These are phyloP conservation scores for Oophaga sylvatica DNA, from an alignment of 2,797 vertebrate species.

Conservation along the genomic window DNA sequence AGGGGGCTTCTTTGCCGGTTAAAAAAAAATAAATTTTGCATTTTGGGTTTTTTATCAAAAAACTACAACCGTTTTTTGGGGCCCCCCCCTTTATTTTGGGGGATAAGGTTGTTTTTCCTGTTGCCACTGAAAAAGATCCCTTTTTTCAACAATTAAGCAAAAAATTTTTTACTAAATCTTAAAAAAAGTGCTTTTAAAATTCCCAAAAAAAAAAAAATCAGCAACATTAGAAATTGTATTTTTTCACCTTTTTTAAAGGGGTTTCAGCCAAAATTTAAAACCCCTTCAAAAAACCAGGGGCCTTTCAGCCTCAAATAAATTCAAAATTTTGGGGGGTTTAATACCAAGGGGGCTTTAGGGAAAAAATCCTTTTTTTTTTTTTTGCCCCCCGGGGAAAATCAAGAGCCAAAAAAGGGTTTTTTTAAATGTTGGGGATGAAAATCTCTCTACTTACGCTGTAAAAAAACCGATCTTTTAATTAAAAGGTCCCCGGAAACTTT, in stretches of 20 bases:
- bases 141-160: not conserved
- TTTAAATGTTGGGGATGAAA: constrained; percentile 60
- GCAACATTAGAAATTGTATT: constrained; percentile 22
- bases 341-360: constrained; percentile 18
- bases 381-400: constrained; percentile 38
- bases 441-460: constrained; percentile 41
- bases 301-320: constrained; percentile 36
- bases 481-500: constrained; percentile 41
- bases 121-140: too few species aligned
- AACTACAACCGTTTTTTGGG: too few species aligned
- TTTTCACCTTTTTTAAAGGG: constrained; percentile 27
- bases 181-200: constrained; percentile 10
- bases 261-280: constrained; percentile 26
- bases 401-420: constrained; percentile 52
- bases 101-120: too few species aligned
- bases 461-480: constrained; percentile 62
- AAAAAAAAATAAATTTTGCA: too few species aligned
- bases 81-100: too few species aligned
- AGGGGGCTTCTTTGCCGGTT: too few species aligned
- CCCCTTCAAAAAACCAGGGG: constrained; percentile 40
- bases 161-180: not conserved
- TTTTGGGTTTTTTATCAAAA: too few species aligned
- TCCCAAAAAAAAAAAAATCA: not conserved
- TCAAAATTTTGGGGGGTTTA: constrained; percentile 42
- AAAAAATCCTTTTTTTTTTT: constrained; percentile 44